Evolutionary conservation across 2,797 vertebrate species (phyloP), one percentile per base, ranked within the genome.

Genomic region (Loriculus beryllinus): DNA sequence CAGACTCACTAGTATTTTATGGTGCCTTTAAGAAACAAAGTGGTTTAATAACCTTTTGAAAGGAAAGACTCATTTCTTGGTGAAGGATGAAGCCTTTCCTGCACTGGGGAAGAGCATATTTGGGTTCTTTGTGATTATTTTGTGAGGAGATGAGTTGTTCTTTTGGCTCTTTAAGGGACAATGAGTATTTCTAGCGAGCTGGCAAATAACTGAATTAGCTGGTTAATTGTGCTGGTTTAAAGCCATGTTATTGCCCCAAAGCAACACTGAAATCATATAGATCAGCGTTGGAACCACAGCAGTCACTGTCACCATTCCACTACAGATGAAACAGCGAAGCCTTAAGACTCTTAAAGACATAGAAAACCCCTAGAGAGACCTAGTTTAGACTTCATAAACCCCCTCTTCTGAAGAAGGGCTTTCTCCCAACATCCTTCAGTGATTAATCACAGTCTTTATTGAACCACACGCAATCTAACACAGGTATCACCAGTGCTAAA

Each of bases 21-120:
- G 67, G 52, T 20, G 85, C 85, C 77, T 90, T 93, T 82, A 93
- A 95, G 62, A 91, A 91, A 29, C 16, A 69, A 92, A 67, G 52
- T 19, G 31, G 33, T 29, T 91, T 77, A 87, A 35, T 40, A 56
- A 86, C 54, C 35, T 72, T 82, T 86, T 42, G 51, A 59, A 74
- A 77, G 33, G 3, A n/a, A 63, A 49, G 8, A 45, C 31, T 86
- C 21, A 3, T 68, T 69, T 80, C 62, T 80, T 68, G 64, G 71
- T 47, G 28, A 64, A 63, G 75, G 22, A 63, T 2, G 25, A 43
- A 31, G 14, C 11, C 35, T 48, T 56, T 25, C 19, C 33, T 9
- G 3, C 22, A 21, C 37, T 21, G 7, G 35, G 56, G 45, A 85
- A 45, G 18, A 63, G 16, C 3, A 2, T 2, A 23, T 9, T 14